These are phyloP conservation scores for Drosophila aff. DNA, from an alignment of 1,140 invertebrate genomes.

Conservation along the genomic window DNA sequence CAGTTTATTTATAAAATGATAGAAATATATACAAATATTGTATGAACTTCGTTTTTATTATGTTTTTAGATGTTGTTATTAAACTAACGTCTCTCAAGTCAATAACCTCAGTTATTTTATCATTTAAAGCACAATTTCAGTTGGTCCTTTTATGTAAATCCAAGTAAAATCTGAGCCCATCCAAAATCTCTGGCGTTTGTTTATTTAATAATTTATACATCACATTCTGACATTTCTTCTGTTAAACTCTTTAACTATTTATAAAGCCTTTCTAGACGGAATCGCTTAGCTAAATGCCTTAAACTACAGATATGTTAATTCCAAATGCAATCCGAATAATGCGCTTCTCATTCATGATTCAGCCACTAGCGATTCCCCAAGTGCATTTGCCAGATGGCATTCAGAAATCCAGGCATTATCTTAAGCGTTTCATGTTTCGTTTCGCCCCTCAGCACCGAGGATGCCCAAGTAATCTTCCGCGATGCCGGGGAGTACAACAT, in stretches of 20 bases:
- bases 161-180: background rate
- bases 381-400: background rate
- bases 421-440: conserved; percentile 10
- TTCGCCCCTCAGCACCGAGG: conserved; percentile 89
- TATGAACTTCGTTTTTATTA: background rate
- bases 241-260: background rate
- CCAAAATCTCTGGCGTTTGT: background rate
- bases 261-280: background rate
- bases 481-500: conserved; percentile 95
- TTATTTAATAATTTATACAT: background rate
- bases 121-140: too few relatives aligned
- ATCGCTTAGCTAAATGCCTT: background rate
- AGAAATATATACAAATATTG: background rate
- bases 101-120: too few relatives aligned
- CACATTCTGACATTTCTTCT: background rate
- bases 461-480: conserved; percentile 95
- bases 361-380: background rate
- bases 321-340: background rate
- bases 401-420: background rate
- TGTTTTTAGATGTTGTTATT: too few relatives aligned
- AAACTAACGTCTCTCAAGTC: too few relatives aligned
- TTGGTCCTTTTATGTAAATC: background rate
- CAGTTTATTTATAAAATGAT: background rate
- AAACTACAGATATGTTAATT: background rate
- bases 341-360: background rate